phyloP scores from a whole-genome alignment of 2,113 vertebrate genomes.

The Reinhardtius hippoglossoides region DNA sequence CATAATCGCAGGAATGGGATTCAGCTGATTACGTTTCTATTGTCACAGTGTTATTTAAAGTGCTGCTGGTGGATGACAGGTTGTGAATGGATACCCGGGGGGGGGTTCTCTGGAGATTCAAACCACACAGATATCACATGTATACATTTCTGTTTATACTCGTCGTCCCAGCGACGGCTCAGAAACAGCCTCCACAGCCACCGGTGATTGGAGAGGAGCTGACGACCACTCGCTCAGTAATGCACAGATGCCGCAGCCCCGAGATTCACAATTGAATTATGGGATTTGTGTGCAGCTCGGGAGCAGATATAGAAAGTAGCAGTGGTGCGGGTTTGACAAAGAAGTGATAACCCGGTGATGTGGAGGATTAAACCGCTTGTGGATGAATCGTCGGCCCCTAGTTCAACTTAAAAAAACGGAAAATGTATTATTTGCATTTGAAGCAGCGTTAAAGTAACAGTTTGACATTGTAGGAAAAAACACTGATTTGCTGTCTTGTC shows the following conservation, averaged over 20 bases:
- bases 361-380: neutral
- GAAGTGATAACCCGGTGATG: neutral
- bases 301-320: conserved; percentile 8
- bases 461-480: no score
- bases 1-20: neutral
- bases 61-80: neutral
- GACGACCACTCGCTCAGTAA: conserved; percentile 10
- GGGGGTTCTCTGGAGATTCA: conserved; percentile 15
- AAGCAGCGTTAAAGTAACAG: no score
- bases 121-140: conserved; percentile 20
- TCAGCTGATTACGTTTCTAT: neutral
- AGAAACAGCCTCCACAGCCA: neutral
- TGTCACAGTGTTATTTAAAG: conserved; percentile 3
- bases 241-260: conserved; percentile 16
- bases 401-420: no score
- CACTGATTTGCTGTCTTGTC: no score
- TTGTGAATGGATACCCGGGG: conserved; percentile 10
- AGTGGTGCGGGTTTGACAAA: conserved; percentile 13
- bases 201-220: conserved; percentile 33
- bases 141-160: conserved; percentile 39
- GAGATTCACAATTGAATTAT: conserved; percentile 55
- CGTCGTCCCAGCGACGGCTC: conserved; percentile 50
- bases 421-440: no score
- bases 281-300: conserved; percentile 19
- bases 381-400: no score